Conservation (phyloP, 1,140 invertebrate genomes). For the Meloidogyne chitwoodi region DNA sequence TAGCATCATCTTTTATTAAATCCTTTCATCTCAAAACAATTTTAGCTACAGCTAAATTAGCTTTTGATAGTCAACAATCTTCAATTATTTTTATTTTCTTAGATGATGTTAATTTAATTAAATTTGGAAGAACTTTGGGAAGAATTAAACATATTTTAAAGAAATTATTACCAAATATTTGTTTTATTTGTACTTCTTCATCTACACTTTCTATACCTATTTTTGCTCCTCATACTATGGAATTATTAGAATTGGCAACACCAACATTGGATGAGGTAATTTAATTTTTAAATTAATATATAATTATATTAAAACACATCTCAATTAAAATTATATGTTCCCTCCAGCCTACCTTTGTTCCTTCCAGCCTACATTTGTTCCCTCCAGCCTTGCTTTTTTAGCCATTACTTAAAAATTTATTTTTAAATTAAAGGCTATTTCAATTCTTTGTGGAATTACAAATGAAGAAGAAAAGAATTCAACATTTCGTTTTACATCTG, state of each 20-base stretch:
- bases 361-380: neutral
- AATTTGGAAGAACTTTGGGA: constrained; percentile 36
- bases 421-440: neutral
- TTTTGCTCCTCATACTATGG: constrained; percentile 28
- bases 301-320: neutral
- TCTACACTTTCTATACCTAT: constrained; percentile 11
- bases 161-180: constrained; percentile 39
- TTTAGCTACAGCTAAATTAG: constrained; percentile 34
- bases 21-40: constrained; percentile 37
- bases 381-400: neutral
- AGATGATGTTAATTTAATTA: constrained; percentile 38
- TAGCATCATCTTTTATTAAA: constrained; percentile 1
- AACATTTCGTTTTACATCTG: constrained; percentile 10
- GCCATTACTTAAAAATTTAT: too few species aligned
- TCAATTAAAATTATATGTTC: neutral
- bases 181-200: constrained; percentile 34
- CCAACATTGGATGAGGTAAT: constrained; percentile 32
- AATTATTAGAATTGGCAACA: constrained; percentile 24
- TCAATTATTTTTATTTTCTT: constrained; percentile 33
- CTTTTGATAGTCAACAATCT: constrained; percentile 19
- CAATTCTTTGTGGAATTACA: neutral
- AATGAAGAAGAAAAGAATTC: neutral
- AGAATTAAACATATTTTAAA: constrained; percentile 34
- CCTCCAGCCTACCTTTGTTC: neutral
- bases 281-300: constrained; percentile 24